A percentile compares a stretch with the other conserved stretches of the same genome.
Evolutionary conservation across 2,113 vertebrate genomes (phyloP).

Genomic region (Hucho hucho): DNA sequence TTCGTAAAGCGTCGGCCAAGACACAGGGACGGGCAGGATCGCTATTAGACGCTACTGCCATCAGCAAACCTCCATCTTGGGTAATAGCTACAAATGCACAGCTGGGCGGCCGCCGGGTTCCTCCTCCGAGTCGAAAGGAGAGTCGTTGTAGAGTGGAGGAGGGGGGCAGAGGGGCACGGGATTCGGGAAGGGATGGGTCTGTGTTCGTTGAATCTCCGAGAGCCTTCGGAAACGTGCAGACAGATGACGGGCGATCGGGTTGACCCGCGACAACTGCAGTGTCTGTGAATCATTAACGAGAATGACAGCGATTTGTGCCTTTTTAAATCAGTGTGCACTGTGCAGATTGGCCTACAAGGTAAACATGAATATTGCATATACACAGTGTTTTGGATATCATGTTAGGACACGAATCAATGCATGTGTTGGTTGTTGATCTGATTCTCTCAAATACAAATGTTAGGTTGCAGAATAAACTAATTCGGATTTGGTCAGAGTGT

Average conservation of each 20-base stretch:
- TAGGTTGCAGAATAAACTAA: too few species aligned
- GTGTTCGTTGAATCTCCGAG: slow-evolving; percentile 56
- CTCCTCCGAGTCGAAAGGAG: slow-evolving; percentile 71
- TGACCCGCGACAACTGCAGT: slow-evolving; percentile 14
- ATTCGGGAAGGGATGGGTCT: slow-evolving; percentile 59
- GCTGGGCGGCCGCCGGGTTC: slow-evolving; percentile 73
- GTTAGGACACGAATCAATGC: too few species aligned
- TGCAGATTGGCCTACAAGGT: too few species aligned
- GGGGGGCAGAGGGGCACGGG: slow-evolving; percentile 34
- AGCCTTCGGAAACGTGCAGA: slow-evolving; percentile 59
- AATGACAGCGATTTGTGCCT: background rate
- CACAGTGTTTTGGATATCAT: too few species aligned
- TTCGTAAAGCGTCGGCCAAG: slow-evolving; percentile 54
- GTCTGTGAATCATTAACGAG: background rate
- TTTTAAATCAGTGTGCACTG: background rate
- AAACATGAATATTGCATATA: too few species aligned
- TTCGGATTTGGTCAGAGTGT: too few species aligned
- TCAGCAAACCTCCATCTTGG: slow-evolving; percentile 77
- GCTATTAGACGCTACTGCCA: slow-evolving; percentile 59
- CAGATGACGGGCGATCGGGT: slow-evolving; percentile 40
- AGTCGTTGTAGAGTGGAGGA: slow-evolving; percentile 55
- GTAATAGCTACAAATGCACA: slow-evolving; percentile 61
- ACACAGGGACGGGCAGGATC: slow-evolving; percentile 54
- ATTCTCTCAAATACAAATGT: too few species aligned
- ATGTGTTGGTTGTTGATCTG: too few species aligned